Conservation (phyloP, 2,888 invertebrate species). For the Sussaba pulchella region DNA sequence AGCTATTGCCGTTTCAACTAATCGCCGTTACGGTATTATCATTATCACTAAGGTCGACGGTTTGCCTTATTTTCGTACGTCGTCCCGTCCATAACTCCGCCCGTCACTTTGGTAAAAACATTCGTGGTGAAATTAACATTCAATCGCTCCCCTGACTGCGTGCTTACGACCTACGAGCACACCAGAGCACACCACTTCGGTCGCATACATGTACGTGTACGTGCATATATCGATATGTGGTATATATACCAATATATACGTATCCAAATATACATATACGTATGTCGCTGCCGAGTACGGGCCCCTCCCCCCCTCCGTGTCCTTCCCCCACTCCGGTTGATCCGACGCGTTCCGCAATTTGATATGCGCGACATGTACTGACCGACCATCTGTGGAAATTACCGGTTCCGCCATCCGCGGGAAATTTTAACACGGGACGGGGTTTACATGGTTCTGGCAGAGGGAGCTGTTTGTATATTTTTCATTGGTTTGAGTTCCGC, state of each 20-base stretch:
- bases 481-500: too few species aligned
- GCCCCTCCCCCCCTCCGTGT: slow-evolving; percentile 11
- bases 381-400: slow-evolving; percentile 27
- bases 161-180: slow-evolving; percentile 70
- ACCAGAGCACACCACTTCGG: slow-evolving; percentile 73
- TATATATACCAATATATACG: too few species aligned
- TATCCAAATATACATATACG: neutral
- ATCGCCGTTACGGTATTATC: slow-evolving; percentile 57
- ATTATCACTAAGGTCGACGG: slow-evolving; percentile 67
- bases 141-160: slow-evolving; percentile 64
- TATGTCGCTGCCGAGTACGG: neutral
- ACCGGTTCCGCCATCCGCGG: slow-evolving; percentile 11
- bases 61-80: slow-evolving; percentile 69
- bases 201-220: slow-evolving; percentile 67
- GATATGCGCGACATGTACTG: slow-evolving; percentile 31
- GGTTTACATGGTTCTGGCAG: neutral
- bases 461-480: neutral
- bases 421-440: neutral
- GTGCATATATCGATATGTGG: too few species aligned
- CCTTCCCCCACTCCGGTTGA: too few species aligned
- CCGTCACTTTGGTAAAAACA: slow-evolving; percentile 77
- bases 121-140: slow-evolving; percentile 67
- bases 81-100: slow-evolving; percentile 71
- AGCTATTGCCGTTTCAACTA: slow-evolving; percentile 53
- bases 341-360: slow-evolving; percentile 40